Conservation (phyloP, 35 echinoderm and acorn worm genomes). For the Chiridota heheva region DNA sequence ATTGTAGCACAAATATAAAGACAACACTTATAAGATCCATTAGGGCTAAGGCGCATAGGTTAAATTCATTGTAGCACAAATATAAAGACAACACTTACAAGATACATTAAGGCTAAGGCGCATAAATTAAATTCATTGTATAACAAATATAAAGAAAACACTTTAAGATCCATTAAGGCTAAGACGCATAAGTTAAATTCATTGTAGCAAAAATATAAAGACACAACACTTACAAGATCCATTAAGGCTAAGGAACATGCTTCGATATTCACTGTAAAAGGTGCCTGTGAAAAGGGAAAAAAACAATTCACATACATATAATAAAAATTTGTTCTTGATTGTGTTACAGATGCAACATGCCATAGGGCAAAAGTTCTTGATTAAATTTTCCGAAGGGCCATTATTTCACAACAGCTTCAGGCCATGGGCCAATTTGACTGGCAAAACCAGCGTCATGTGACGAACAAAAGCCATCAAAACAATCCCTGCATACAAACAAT, state of each 20-base stretch:
- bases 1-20: too few relatives aligned
- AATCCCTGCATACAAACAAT: background rate
- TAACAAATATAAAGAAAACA: too few relatives aligned
- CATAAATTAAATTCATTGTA: background rate
- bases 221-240: slow-evolving; percentile 43
- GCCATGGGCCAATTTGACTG: background rate
- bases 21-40: too few relatives aligned
- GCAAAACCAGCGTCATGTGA: background rate
- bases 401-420: background rate
- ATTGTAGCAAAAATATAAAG: background rate
- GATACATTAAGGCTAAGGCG: background rate
- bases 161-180: too few relatives aligned
- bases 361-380: background rate
- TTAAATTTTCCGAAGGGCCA: background rate
- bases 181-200: background rate
- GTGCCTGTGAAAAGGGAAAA: slow-evolving; percentile 48
- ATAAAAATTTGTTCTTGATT: background rate
- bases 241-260: slow-evolving; percentile 67
- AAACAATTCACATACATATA: background rate
- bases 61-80: background rate
- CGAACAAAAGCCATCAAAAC: background rate
- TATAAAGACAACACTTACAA: background rate
- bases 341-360: background rate
- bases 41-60: background rate
- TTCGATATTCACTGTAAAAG: slow-evolving; percentile 64